These are phyloP conservation scores for Actias luna DNA, from an alignment of 2,888 invertebrate species.

Conservation along the genomic window DNA sequence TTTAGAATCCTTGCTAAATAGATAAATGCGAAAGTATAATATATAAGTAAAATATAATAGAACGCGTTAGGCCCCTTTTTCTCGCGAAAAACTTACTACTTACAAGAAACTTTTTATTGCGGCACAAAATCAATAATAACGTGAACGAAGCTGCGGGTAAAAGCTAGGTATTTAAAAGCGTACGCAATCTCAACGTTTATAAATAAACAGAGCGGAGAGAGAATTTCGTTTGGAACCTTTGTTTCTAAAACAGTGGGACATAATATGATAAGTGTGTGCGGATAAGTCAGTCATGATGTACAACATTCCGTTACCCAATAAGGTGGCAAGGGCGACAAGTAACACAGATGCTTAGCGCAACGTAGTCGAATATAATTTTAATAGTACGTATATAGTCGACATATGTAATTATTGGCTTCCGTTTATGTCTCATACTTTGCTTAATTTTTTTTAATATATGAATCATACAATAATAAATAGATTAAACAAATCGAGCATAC, in stretches of 20 bases:
- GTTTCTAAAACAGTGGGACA: background rate
- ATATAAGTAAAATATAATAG: no score
- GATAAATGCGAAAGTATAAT: no score
- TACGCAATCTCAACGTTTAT: background rate
- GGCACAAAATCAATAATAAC: no score
- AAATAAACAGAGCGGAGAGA: background rate
- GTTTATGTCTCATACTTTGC: background rate
- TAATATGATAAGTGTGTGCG: constrained; percentile 3
- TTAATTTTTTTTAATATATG: background rate
- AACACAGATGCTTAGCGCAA: background rate
- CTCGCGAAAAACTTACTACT: no score
- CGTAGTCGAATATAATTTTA: background rate
- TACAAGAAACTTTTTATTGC: no score
- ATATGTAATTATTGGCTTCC: background rate
- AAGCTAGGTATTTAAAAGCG: background rate
- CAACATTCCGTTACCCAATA: constrained; percentile 5
- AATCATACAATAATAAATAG: no score
- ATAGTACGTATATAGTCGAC: background rate
- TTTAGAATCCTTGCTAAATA: no score
- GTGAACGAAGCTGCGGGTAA: no score
- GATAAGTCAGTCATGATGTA: constrained; percentile 5
- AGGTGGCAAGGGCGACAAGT: background rate
- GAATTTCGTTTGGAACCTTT: constrained; percentile 1
- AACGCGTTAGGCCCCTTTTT: no score
- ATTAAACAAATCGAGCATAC: no score